These are phyloP conservation scores for Heliconius himera DNA, from an alignment of 1,140 invertebrate species.

Conservation along the genomic window DNA sequence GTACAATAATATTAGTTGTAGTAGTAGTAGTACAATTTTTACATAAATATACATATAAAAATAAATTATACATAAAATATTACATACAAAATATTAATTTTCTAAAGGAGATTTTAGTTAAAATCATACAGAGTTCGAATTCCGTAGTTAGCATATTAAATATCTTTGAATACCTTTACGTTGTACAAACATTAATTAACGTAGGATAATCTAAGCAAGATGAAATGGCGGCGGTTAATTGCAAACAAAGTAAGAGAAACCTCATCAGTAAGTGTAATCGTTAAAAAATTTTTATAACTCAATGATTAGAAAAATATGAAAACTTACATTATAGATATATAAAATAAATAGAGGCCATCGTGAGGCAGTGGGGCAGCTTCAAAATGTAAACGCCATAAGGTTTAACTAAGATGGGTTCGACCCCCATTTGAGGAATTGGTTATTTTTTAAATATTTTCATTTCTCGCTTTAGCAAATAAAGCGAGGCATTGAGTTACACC, in stretches of 20 bases:
- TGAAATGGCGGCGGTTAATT: slow-evolving; percentile 24
- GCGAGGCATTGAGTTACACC: too few relatives aligned
- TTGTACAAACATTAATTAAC: slow-evolving; percentile 44
- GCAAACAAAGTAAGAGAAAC: slow-evolving; percentile 23
- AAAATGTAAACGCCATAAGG: too few relatives aligned
- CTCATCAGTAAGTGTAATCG: slow-evolving; percentile 35
- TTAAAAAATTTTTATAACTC: slow-evolving; percentile 5
- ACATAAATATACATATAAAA: slow-evolving; percentile 15
- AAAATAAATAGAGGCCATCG: not conserved
- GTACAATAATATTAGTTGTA: too few relatives aligned
- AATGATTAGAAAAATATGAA: not conserved
- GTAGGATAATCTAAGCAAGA: slow-evolving; percentile 27
- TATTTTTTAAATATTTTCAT: too few relatives aligned
- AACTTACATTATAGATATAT: not conserved
- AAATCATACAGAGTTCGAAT: slow-evolving; percentile 43
- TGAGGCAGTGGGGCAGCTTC: too few relatives aligned
- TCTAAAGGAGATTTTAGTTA: slow-evolving; percentile 33
- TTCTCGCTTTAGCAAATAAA: too few relatives aligned
- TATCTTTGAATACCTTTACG: slow-evolving; percentile 40
- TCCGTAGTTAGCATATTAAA: slow-evolving; percentile 46
- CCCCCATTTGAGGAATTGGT: too few relatives aligned
- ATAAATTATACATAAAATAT: too few relatives aligned
- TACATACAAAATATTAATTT: too few relatives aligned
- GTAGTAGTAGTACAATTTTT: too few relatives aligned
- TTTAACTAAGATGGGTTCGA: too few relatives aligned